These are phyloP conservation scores for Harpegnathos saltator DNA, from an alignment of 1,140 invertebrate species.

Conservation along the genomic window DNA sequence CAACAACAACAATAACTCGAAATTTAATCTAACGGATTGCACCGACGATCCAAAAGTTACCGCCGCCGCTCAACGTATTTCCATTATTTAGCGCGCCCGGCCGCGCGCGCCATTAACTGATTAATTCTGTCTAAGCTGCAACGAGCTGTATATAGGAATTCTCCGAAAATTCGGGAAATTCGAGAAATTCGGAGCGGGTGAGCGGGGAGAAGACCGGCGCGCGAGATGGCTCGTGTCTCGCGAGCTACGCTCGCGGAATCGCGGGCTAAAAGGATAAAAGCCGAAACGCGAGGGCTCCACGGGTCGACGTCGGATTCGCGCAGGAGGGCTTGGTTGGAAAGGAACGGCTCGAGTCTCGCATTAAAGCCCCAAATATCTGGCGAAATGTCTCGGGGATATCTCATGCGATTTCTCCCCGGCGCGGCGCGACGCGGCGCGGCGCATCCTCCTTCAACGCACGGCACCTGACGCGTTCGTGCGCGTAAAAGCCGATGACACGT, in stretches of 20 bases:
- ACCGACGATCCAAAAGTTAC: conserved; percentile 19
- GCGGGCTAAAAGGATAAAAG: conserved; percentile 33
- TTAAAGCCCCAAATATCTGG: conserved; percentile 66
- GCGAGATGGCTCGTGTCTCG: not conserved
- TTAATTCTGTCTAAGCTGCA: conserved; percentile 38
- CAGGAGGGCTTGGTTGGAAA: too few relatives aligned
- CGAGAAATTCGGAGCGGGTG: not conserved
- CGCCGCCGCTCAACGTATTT: conserved; percentile 38
- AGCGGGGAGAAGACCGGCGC: conserved; percentile 7
- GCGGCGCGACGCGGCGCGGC: too few relatives aligned
- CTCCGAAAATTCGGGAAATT: conserved; percentile 44
- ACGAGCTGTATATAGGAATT: conserved; percentile 51
- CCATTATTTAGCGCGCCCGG: conserved; percentile 10
- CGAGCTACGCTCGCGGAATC: conserved; percentile 15
- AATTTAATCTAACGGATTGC: conserved; percentile 38
- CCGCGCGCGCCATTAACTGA: conserved; percentile 21
- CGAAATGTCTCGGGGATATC: conserved; percentile 61
- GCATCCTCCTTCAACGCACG: not conserved
- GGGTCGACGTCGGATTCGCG: not conserved
- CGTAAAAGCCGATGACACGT: conserved; percentile 40
- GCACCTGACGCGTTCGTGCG: conserved; percentile 7
- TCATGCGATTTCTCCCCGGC: conserved; percentile 45
- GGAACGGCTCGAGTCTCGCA: conserved; percentile 37
- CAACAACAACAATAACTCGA: not conserved
- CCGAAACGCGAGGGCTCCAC: not conserved